These are phyloP conservation scores for Acanthopagrus latus DNA, from an alignment of 2,797 vertebrate species.

Conservation along the genomic window DNA sequence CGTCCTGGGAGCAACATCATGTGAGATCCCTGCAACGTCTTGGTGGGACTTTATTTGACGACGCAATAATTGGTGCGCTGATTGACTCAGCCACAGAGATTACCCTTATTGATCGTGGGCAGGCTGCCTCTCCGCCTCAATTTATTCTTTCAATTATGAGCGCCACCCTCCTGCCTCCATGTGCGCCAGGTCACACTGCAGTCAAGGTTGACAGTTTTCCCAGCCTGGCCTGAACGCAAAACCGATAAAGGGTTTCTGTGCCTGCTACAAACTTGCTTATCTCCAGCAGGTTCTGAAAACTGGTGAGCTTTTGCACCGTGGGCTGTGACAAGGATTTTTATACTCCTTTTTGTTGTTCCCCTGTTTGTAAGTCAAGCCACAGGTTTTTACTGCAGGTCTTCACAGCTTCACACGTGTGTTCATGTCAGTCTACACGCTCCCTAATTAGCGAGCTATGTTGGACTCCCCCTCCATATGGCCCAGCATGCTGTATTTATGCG, in stretches of 20 bases:
- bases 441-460: slow-evolving; percentile 19
- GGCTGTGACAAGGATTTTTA: neutral
- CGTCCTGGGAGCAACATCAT: neutral
- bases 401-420: neutral
- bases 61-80: slow-evolving; percentile 44
- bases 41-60: slow-evolving; percentile 32
- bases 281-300: neutral
- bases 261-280: slow-evolving; percentile 1
- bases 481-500: neutral
- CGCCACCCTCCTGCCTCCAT: neutral
- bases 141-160: slow-evolving; percentile 57
- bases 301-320: neutral
- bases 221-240: slow-evolving; percentile 4
- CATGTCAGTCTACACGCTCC: slow-evolving; percentile 16
- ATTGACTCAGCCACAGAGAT: slow-evolving; percentile 50
- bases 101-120: slow-evolving; percentile 58
- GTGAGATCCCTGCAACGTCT: slow-evolving; percentile 3
- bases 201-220: slow-evolving; percentile 27
- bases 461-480: slow-evolving; percentile 9
- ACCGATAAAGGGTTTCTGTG: slow-evolving; percentile 19
- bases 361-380: neutral
- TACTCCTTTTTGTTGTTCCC: no score
- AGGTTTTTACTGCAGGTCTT: neutral
- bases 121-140: slow-evolving; percentile 27
- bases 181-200: slow-evolving; percentile 21